Base-by-base conservation (phyloP, 1,140 invertebrate genomes). In the Bombus consobrinus region DNA sequence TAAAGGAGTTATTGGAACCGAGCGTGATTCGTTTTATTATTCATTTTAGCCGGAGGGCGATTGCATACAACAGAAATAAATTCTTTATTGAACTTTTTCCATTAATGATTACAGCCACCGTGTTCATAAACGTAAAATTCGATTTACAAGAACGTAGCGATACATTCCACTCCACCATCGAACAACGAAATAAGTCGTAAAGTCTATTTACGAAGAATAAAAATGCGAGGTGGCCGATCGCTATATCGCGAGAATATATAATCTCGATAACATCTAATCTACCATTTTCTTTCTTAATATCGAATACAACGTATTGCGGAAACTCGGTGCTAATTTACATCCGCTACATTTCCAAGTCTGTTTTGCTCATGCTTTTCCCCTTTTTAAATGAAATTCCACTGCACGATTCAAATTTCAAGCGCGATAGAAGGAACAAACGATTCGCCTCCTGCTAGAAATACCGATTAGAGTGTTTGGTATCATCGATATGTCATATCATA, bases 61-160 rank as follows among this genome's bases (percentile, higher is more conserved):
- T 74, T 82, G 76, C 76, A 37, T 43, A 74, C 69, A 53, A 83
- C 81, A 28, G 81, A 75, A 75, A 83, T 68, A 39, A 75, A 83
- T 71, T 59, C 25, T 83, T 83, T 83, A 83, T 83, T 75, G 72
- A 83, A 75, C 18, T 12, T n/a, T 34, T 59, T 66, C 32, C 25
- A 66, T 74, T 73, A 53, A 62, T 12, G 28, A 32, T 64, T 74
- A 74, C 72, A 59, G 39, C 41, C 81, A 41, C 15, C 12, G 69
- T 43, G n/a, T 43, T 25, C n/a, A 22, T 39, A 25, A 64, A 47
- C 57, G 25, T 37, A 75, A 75, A 39, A 53, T 53, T 53, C 8
- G 18, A 53, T 53, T 53, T 53, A 53, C 47, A 53, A 53, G 47
- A 53, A 13, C 18, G 34, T 10, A 68, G 34, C n/a, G 41, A 15